A percentile compares a stretch with the other conserved stretches of the same genome.
phyloP scores from a whole-genome alignment of 2,113 vertebrate genomes.

The Etheostoma spectabile region DNA sequence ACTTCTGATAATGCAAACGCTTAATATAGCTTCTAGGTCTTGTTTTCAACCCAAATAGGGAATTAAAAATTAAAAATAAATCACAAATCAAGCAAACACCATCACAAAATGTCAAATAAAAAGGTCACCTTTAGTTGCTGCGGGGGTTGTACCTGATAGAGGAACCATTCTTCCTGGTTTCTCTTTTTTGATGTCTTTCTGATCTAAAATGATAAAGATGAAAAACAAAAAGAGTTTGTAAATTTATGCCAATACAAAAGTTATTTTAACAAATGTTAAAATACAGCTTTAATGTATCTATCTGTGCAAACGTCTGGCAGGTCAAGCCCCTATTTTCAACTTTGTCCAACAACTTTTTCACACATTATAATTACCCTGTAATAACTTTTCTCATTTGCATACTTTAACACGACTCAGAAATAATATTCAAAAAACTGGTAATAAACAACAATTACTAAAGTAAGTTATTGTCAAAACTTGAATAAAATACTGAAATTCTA shows the following conservation, averaged over 20 bases:
- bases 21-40: background rate
- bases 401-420: background rate
- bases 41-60: background rate
- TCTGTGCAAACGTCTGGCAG: background rate
- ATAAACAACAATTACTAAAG: background rate
- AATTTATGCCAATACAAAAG: background rate
- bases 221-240: background rate
- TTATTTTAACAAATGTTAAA: background rate
- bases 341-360: background rate
- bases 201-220: constrained; percentile 81
- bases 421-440: background rate
- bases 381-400: background rate
- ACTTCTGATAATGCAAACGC: background rate
- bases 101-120: background rate
- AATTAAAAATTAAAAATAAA: background rate
- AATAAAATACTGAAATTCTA: background rate
- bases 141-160: constrained; percentile 77
- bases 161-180: constrained; percentile 83
- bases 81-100: background rate
- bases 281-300: background rate
- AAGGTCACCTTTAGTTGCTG: constrained; percentile 83
- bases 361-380: background rate
- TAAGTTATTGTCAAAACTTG: background rate
- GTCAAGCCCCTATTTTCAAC: background rate
- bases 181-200: constrained; percentile 89